A percentile compares a stretch with the other conserved stretches of the same genome.
These are phyloP conservation scores for Sebastes trivittatus DNA, from an alignment of 2,797 vertebrate genomes.

Conservation along the genomic window DNA sequence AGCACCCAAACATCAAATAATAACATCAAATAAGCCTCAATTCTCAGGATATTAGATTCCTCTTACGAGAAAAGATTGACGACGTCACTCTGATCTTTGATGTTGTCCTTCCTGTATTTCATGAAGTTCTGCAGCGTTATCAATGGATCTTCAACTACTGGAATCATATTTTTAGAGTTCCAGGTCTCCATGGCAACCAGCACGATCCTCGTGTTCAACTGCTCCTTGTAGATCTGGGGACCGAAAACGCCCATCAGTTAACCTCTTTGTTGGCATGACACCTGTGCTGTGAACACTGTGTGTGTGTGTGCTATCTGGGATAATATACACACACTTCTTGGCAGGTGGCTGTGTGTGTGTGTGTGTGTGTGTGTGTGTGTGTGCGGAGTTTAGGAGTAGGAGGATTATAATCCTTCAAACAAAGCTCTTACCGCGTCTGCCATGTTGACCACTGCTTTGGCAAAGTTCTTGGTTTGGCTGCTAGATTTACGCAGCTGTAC, in stretches of 20 bases:
- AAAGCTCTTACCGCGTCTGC: constrained; percentile 88
- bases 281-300: constrained; percentile 8
- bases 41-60: neutral
- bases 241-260: constrained; percentile 30
- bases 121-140: constrained; percentile 89
- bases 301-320: neutral
- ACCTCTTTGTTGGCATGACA: neutral
- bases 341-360: constrained; percentile 23
- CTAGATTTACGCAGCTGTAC: constrained; percentile 88
- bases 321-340: neutral
- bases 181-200: constrained; percentile 97
- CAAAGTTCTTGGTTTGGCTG: constrained; percentile 93
- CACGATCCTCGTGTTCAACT: constrained; percentile 94
- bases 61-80: constrained; percentile 94
- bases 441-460: constrained; percentile 95
- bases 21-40: neutral
- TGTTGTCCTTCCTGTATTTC: constrained; percentile 89
- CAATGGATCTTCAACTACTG: constrained; percentile 87
- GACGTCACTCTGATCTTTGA: constrained; percentile 88
- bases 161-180: constrained; percentile 89
- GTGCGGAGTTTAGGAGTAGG: neutral
- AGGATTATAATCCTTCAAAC: constrained; percentile 26
- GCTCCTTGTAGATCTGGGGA: constrained; percentile 92
- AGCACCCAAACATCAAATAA: neutral
- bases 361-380: neutral